phyloP scores from a whole-genome alignment of 2,888 invertebrate genomes.

The Plusia festucae region DNA sequence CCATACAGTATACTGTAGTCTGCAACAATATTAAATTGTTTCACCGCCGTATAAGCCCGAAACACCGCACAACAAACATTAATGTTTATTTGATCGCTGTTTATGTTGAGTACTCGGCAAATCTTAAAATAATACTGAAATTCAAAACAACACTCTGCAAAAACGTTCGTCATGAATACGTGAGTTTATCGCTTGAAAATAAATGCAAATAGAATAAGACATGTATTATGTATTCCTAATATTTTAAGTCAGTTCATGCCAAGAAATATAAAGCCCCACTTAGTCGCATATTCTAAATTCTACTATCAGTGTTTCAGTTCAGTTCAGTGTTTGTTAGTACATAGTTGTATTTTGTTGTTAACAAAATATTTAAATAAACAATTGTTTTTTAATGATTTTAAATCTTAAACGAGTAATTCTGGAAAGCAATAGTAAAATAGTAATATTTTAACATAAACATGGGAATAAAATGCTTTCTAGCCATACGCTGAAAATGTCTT shows the following conservation, averaged over 20 bases:
- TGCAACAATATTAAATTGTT: constrained; percentile 4
- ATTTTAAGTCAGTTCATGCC: neutral
- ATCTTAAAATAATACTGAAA: constrained; percentile 2
- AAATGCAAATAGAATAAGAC: constrained; percentile 3
- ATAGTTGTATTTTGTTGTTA: no score
- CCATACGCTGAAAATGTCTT: no score
- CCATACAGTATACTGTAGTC: neutral
- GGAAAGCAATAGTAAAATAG: no score
- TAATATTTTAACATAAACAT: no score
- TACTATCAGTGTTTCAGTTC: no score
- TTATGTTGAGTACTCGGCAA: neutral
- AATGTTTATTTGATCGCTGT: constrained; percentile 4
- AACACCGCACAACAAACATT: constrained; percentile 1
- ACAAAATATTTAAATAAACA: no score
- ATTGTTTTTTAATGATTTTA: no score
- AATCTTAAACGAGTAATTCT: no score
- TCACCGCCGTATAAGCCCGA: neutral
- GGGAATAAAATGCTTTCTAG: no score
- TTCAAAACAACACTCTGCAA: no score
- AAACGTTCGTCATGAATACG: constrained; percentile 4
- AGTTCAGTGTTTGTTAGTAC: no score
- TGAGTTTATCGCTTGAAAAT: constrained; percentile 1
- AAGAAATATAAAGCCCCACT: neutral
- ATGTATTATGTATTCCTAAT: neutral
- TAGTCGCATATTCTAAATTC: neutral